Evolutionary conservation across 1,140 invertebrate species (phyloP).

Genomic region (Idris sp.): DNA sequence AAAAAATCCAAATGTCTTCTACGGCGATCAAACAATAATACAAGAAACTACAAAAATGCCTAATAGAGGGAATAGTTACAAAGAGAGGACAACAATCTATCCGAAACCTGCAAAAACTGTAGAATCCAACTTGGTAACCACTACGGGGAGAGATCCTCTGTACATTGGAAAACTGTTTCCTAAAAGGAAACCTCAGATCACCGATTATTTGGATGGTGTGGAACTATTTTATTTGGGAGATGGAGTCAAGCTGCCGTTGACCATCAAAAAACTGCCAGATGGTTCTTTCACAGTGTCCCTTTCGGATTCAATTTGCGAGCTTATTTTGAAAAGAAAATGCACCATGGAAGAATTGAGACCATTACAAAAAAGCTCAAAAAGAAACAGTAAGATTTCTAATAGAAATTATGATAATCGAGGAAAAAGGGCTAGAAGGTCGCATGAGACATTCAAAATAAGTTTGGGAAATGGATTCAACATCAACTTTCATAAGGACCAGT

Average conservation of each 20-base stretch:
- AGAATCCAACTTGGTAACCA: background rate
- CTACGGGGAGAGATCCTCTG: conserved; percentile 18
- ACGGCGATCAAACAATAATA: background rate
- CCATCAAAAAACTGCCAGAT: conserved; percentile 65
- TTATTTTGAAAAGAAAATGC: conserved; percentile 64
- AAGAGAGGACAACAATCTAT: background rate
- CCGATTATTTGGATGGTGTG: conserved; percentile 32
- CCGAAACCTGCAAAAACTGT: background rate
- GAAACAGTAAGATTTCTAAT: too few relatives aligned
- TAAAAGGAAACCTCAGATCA: conserved; percentile 17
- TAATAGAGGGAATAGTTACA: background rate
- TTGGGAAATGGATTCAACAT: conserved; percentile 24
- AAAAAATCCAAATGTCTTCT: background rate
- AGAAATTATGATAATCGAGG: conserved; percentile 10
- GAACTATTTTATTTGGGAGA: conserved; percentile 70
- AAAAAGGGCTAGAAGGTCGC: conserved; percentile 39
- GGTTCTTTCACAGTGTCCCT: conserved; percentile 68
- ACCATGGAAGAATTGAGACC: conserved; percentile 50
- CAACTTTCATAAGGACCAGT: conserved; percentile 10
- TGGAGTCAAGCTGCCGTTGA: conserved; percentile 69
- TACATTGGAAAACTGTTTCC: conserved; percentile 61
- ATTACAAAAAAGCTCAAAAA: conserved; percentile 8
- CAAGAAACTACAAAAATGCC: background rate
- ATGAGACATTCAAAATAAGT: conserved; percentile 27
- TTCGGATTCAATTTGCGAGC: conserved; percentile 67